phyloP scores from a whole-genome alignment of 2,888 invertebrate genomes.

The Machimus atricapillus region DNA sequence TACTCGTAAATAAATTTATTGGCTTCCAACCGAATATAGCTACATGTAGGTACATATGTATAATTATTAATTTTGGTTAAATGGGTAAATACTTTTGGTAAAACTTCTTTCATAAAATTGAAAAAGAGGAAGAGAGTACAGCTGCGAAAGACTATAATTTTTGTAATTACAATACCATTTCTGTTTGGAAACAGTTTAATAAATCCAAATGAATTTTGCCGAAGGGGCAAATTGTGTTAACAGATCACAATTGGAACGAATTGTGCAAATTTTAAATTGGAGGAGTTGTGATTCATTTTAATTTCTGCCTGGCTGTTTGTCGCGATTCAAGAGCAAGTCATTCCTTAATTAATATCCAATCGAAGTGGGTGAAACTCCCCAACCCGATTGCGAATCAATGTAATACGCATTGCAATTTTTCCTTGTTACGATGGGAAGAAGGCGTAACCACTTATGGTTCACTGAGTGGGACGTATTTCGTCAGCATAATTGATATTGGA shows the following conservation, averaged over 20 bases:
- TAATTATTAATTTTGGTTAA: too few species aligned
- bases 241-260: constrained; percentile 7
- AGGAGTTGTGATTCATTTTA: background rate
- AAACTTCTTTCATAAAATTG: background rate
- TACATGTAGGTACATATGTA: too few species aligned
- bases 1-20: too few species aligned
- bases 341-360: background rate
- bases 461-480: background rate
- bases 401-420: background rate
- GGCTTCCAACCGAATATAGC: too few species aligned
- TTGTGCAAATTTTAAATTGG: background rate
- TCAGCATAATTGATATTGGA: background rate
- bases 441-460: background rate
- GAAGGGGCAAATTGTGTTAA: background rate
- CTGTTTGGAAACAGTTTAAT: background rate
- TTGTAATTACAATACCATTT: background rate
- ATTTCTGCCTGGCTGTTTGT: background rate
- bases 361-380: background rate
- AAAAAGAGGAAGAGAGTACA: background rate
- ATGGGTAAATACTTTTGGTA: background rate
- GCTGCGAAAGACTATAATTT: background rate
- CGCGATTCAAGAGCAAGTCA: background rate
- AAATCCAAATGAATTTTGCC: background rate
- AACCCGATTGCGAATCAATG: background rate
- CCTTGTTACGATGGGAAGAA: background rate